Conservation (phyloP, 2,888 invertebrate species). For the Hypena proboscidalis region DNA sequence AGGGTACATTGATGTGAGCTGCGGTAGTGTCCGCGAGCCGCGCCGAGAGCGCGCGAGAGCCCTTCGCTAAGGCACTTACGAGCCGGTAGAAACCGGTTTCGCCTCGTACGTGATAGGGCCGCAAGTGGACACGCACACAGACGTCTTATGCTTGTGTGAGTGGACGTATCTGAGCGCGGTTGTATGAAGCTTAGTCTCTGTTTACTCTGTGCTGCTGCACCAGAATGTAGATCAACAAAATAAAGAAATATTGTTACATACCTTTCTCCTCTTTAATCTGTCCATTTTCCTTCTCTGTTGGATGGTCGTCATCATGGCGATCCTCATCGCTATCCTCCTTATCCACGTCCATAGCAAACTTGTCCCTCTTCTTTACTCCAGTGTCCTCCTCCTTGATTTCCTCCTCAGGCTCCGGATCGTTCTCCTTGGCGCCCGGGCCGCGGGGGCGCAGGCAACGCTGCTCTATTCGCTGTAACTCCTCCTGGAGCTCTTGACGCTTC, state of each 20-base stretch:
- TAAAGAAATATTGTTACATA: constrained; percentile 50
- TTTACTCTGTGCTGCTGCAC: too few species aligned
- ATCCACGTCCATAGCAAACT: constrained; percentile 50
- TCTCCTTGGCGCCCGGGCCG: constrained; percentile 65
- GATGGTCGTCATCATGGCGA: constrained; percentile 63
- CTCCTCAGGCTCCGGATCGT: constrained; percentile 50
- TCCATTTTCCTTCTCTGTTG: constrained; percentile 47
- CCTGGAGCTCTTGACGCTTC: constrained; percentile 86
- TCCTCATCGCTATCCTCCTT: constrained; percentile 80
- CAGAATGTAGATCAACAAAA: too few species aligned
- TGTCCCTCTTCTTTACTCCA: constrained; percentile 33
- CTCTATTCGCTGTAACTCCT: constrained; percentile 88
- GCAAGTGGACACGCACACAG: too few species aligned
- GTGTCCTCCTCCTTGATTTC: constrained; percentile 25
- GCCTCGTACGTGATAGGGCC: too few species aligned
- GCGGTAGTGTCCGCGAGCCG: too few species aligned
- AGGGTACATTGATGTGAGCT: too few species aligned
- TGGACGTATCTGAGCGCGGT: too few species aligned
- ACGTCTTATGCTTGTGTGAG: too few species aligned
- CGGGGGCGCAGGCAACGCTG: constrained; percentile 71
- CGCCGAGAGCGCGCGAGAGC: too few species aligned
- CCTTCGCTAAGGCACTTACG: too few species aligned
- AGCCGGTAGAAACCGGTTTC: too few species aligned
- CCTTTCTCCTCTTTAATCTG: constrained; percentile 31
- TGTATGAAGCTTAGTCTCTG: too few species aligned